Conservation (phyloP, 2,797 vertebrate species). For the Psittacula echo region DNA sequence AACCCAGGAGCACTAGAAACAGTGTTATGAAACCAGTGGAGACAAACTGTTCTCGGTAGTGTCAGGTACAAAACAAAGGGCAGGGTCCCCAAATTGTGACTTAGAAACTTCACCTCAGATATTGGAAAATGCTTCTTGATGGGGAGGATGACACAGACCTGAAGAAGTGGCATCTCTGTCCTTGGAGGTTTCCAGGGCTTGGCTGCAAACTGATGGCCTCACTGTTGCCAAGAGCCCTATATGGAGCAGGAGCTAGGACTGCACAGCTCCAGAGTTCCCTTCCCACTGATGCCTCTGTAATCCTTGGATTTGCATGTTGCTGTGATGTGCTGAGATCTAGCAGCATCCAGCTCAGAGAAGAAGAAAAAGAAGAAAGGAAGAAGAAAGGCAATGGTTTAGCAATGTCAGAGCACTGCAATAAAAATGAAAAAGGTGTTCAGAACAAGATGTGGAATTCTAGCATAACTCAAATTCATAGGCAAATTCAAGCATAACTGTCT, state of each 20-base stretch:
- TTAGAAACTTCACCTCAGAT: neutral
- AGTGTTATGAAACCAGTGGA: neutral
- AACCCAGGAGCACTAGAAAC: neutral
- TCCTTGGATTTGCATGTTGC: neutral
- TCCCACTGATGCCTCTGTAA: neutral
- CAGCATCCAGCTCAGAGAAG: neutral
- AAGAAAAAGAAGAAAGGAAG: accelerated
- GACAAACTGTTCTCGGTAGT: neutral
- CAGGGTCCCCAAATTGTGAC: too few relatives aligned
- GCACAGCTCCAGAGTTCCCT: neutral
- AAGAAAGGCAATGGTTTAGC: neutral
- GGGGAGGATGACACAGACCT: too few relatives aligned
- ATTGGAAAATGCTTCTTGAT: neutral
- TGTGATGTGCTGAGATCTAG: neutral
- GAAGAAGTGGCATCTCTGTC: neutral
- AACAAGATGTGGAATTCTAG: neutral
- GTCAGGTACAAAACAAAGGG: neutral
- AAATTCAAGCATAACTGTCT: neutral
- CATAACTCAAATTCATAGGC: neutral
- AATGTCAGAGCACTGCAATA: neutral
- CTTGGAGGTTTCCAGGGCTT: neutral
- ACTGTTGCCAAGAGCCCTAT: accelerated
- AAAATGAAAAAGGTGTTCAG: neutral
- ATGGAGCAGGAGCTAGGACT: neutral
- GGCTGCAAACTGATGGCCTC: neutral